phyloP scores from a whole-genome alignment of 2,797 vertebrate species.

The Lagodon rhomboides region DNA sequence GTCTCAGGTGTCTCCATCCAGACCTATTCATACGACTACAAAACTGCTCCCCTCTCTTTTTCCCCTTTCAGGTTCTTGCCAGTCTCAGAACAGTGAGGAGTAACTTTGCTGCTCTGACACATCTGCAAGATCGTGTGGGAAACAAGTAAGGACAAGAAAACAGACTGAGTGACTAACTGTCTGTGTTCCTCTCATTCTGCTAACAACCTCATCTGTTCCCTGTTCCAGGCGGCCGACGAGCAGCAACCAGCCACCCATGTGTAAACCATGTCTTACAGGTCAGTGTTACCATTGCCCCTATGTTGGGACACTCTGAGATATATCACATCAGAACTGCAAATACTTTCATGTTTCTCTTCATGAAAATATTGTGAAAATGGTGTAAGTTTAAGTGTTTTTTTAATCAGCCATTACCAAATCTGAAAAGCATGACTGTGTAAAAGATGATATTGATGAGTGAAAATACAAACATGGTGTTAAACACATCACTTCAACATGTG shows the following conservation, averaged over 20 bases:
- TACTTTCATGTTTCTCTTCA: neutral
- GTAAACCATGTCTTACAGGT: constrained; percentile 88
- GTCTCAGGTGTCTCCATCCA: neutral
- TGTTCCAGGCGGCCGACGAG: constrained; percentile 81
- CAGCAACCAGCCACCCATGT: constrained; percentile 81
- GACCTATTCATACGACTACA: neutral
- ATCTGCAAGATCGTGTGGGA: constrained; percentile 86
- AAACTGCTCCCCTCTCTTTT: constrained; percentile 2
- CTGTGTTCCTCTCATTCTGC: constrained; percentile 14
- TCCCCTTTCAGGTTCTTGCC: constrained; percentile 89
- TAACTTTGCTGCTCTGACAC: constrained; percentile 89
- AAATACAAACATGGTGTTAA: neutral
- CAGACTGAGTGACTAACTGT: neutral
- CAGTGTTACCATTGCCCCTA: constrained; percentile 54
- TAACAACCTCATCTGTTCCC: constrained; percentile 23
- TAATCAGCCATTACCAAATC: neutral
- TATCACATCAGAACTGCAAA: neutral
- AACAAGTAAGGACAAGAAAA: constrained; percentile 84
- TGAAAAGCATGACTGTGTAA: neutral
- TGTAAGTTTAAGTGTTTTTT: neutral
- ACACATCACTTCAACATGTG: too few relatives aligned
- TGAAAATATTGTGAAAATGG: neutral
- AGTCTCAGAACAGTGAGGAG: constrained; percentile 92
- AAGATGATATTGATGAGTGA: neutral
- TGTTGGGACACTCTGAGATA: neutral